These are phyloP conservation scores for Harpalus rufipes DNA, from an alignment of 2,888 invertebrate species.

Conservation along the genomic window DNA sequence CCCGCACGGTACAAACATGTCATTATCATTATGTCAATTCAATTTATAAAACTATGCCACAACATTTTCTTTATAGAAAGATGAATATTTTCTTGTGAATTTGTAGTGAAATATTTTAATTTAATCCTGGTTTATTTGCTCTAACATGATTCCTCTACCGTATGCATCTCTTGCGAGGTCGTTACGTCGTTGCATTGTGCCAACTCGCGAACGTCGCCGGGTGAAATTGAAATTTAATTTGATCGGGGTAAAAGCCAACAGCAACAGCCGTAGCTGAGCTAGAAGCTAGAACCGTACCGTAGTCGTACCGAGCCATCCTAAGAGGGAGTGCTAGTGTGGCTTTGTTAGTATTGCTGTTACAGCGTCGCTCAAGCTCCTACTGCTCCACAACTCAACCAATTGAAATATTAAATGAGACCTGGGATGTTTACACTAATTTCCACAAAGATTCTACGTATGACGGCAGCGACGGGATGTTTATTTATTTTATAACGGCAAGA, in stretches of 20 bases:
- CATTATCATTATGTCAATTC: too few species aligned
- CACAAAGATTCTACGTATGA: constrained; percentile 8
- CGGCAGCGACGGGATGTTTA: neutral
- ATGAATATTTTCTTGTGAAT: too few species aligned
- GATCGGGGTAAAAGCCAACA: constrained; percentile 45
- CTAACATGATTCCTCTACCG: neutral
- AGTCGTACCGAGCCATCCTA: neutral
- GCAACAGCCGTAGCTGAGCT: neutral
- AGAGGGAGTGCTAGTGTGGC: neutral
- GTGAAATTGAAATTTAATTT: constrained; percentile 62
- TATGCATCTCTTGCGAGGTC: neutral
- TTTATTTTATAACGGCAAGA: constrained; percentile 7
- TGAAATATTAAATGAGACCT: constrained; percentile 16
- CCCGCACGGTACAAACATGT: too few species aligned
- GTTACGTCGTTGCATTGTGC: constrained; percentile 45
- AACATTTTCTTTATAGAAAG: too few species aligned
- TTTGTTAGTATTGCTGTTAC: constrained; percentile 27
- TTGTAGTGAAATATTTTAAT: too few species aligned
- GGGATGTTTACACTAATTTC: constrained; percentile 16
- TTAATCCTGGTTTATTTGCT: neutral
- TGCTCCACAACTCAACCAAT: neutral
- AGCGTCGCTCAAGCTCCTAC: neutral
- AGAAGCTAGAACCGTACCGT: neutral
- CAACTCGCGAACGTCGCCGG: constrained; percentile 22
- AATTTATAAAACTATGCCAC: too few species aligned